Conservation (phyloP, 2,888 invertebrate genomes). For the Cremastinae sp. region DNA sequence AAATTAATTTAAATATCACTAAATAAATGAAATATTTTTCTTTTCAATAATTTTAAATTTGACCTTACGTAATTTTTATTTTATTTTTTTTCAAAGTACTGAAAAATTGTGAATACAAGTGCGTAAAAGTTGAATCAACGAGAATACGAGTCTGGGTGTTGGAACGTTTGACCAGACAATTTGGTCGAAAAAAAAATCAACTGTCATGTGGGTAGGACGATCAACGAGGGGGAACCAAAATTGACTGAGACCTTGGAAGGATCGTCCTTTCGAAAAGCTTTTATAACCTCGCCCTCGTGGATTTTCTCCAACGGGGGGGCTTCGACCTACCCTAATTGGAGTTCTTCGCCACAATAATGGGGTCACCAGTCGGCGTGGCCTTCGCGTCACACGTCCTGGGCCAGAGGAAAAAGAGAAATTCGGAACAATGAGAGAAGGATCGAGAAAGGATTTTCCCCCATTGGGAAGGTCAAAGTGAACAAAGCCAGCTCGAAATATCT, state of each 20-base stretch:
- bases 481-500: conserved; percentile 25
- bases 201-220: too few relatives aligned
- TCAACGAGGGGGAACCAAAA: too few relatives aligned
- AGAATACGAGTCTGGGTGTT: too few relatives aligned
- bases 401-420: conserved; percentile 31
- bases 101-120: too few relatives aligned
- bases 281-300: conserved; percentile 42
- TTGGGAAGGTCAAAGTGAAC: conserved; percentile 40
- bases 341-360: conserved; percentile 53
- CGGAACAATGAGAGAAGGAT: conserved; percentile 38
- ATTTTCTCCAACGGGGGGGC: conserved; percentile 42
- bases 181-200: too few relatives aligned
- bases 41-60: too few relatives aligned
- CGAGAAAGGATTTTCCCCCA: conserved; percentile 50
- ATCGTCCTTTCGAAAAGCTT: conserved; percentile 47
- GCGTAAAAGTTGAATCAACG: too few relatives aligned
- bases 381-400: conserved; percentile 18
- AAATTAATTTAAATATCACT: too few relatives aligned
- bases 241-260: conserved; percentile 1
- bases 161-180: too few relatives aligned
- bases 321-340: conserved; percentile 61
- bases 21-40: too few relatives aligned
- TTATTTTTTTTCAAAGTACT: too few relatives aligned
- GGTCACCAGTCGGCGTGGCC: conserved; percentile 55
- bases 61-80: too few relatives aligned